Evolutionary conservation across 2,113 vertebrate species (phyloP).

Genomic region (Oriolus oriolus): DNA sequence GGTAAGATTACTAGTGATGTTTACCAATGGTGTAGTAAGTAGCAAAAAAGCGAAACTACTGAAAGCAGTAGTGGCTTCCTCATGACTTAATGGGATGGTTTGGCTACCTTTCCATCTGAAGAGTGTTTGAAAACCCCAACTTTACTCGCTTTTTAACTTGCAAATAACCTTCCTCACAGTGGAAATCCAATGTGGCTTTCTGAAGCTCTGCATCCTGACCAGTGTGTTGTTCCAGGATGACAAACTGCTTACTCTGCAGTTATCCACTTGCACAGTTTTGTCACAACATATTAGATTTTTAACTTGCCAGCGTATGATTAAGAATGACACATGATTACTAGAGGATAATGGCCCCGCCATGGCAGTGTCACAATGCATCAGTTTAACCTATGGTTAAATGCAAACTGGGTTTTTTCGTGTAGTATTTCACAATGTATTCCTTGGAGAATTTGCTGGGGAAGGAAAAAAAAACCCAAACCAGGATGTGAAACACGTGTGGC

Average conservation of each 20-base stretch:
- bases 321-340: slow-evolving; percentile 37
- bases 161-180: neutral
- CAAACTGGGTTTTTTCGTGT: neutral
- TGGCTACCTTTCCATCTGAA: neutral
- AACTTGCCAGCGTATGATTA: neutral
- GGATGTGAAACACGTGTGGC: neutral
- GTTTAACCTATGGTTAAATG: slow-evolving; percentile 22
- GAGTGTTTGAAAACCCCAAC: neutral
- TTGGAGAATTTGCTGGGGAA: neutral
- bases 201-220: neutral
- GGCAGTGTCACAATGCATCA: slow-evolving; percentile 44
- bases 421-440: neutral
- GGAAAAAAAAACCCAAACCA: neutral
- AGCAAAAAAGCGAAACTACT: neutral
- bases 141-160: neutral
- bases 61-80: neutral
- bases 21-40: neutral
- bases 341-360: neutral
- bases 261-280: slow-evolving; percentile 17
- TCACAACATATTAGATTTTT: slow-evolving; percentile 26
- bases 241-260: slow-evolving; percentile 6
- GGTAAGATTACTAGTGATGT: neutral
- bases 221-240: neutral
- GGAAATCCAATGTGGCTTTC: neutral
- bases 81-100: neutral